Conservation (phyloP, 1,140 invertebrate genomes). For the Drosophila watanabei region DNA sequence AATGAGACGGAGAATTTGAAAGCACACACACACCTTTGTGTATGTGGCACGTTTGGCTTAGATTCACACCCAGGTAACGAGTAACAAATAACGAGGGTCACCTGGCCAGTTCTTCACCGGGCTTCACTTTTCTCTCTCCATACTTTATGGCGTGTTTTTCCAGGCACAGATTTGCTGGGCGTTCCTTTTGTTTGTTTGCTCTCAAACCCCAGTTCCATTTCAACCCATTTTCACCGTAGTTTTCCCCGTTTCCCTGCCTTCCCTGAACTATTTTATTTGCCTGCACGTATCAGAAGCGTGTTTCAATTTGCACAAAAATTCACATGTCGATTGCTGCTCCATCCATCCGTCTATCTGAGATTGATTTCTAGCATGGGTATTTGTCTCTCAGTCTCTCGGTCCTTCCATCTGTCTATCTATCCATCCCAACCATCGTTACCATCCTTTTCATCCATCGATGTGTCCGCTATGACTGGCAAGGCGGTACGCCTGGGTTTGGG, state of each 20-base stretch:
- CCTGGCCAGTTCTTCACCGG: conserved; percentile 15
- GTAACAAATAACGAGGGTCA: conserved; percentile 18
- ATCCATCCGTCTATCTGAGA: conserved; percentile 62
- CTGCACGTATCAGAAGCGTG: conserved; percentile 73
- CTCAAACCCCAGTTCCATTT: conserved; percentile 7
- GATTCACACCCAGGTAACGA: conserved; percentile 4
- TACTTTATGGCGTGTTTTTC: conserved; percentile 74
- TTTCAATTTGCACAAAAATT: conserved; percentile 80
- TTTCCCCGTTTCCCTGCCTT: background rate
- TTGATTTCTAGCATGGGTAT: conserved; percentile 69
- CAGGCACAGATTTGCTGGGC: conserved; percentile 74
- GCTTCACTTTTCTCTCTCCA: conserved; percentile 38
- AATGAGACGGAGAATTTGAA: background rate
- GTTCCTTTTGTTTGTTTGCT: conserved; percentile 70
- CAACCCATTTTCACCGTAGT: background rate
- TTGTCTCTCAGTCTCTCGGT: conserved; percentile 38
- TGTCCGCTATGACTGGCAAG: conserved; percentile 2
- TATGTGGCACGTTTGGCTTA: conserved; percentile 5
- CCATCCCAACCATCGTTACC: background rate
- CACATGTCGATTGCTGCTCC: conserved; percentile 73
- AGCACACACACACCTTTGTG: conserved; percentile 15
- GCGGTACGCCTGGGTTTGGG: conserved; percentile 2
- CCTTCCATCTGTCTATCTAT: conserved; percentile 5
- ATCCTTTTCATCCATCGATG: background rate
- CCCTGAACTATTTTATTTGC: conserved; percentile 61